A percentile compares a stretch with the other conserved stretches of the same genome.
Evolutionary conservation across 2,888 invertebrate species (phyloP).

Genomic region (Gasteruption jaculator): DNA sequence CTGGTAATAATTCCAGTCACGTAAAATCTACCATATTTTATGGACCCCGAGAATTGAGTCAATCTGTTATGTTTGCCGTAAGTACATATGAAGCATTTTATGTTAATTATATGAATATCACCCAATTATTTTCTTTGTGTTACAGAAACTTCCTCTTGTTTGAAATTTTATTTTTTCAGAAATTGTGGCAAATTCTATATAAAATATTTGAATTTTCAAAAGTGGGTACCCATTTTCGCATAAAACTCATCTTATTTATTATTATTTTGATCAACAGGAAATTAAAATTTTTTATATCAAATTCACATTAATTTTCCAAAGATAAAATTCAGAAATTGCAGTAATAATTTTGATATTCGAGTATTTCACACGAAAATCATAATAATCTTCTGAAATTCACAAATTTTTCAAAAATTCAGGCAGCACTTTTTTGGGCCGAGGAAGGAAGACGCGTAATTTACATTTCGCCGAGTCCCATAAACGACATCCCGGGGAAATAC

Average conservation of each 20-base stretch:
- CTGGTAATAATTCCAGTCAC: too few relatives aligned
- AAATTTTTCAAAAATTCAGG: slow-evolving; percentile 31
- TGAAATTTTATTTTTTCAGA: background rate
- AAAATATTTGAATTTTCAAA: too few relatives aligned
- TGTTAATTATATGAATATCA: background rate
- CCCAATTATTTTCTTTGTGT: background rate
- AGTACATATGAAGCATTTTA: background rate
- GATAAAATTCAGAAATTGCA: too few relatives aligned
- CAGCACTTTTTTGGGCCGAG: slow-evolving; percentile 44
- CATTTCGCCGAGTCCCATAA: slow-evolving; percentile 34
- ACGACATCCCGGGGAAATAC: slow-evolving; percentile 36
- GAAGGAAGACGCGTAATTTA: slow-evolving; percentile 41
- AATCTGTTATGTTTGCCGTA: slow-evolving; percentile 42
- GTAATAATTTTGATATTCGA: too few relatives aligned
- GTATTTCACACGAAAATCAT: too few relatives aligned
- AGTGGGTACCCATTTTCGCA: too few relatives aligned
- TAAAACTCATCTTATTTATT: too few relatives aligned
- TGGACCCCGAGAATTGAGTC: slow-evolving; percentile 32
- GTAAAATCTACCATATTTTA: slow-evolving; percentile 32
- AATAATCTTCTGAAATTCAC: too few relatives aligned
- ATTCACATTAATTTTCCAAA: too few relatives aligned
- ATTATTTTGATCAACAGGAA: too few relatives aligned
- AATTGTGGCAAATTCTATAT: background rate
- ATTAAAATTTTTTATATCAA: too few relatives aligned
- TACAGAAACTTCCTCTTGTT: background rate